Base-by-base conservation (phyloP, 2,797 vertebrate genomes). In the Eutrigla gurnardus region DNA sequence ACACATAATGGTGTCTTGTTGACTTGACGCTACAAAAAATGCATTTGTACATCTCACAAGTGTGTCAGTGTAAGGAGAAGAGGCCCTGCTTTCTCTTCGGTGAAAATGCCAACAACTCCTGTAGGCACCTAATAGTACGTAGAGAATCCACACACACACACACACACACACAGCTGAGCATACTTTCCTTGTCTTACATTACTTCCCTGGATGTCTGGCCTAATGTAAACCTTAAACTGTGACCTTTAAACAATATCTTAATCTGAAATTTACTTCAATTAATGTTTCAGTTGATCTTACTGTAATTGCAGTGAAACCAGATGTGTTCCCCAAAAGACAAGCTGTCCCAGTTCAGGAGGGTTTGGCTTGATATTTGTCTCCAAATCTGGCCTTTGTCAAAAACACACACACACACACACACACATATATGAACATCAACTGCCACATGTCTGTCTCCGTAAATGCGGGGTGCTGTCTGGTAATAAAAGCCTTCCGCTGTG, bases 401-500 rank as follows among this genome's bases (percentile, higher is more conserved):
- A 46, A 75, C n/a, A 65, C 39, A 64, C 37, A 53, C 6, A 42
- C 40, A 14, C 4, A 42, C 47, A 81, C 68, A 68, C 25, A 78
- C 40, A 14, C 4, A 42, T 40, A 81, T 65, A 68, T n/a, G 77
- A 67, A 81, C 77, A 70, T 46, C 57, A 67, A 18, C 73, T 57
- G 55, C 43, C 42, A 33, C 71, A 35, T 69, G 67, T 67, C 43
- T 11, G 52, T 71, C 63, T 18, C 46, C 68, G 81, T 89, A 86
- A 91, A 80, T 82, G 69, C 11, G 52, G 73, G 85, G 78, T 81
- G 63, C 78, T 67, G 76, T 25, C 45, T 59, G 50, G 74, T 89
- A 91, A 89, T 91, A 83, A 89, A 90, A 88, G 78, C 77, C 70
- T 89, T 90, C 90, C 80, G 60, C 87, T 86, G 89, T 36, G 86